phyloP scores from a whole-genome alignment of 2,797 vertebrate species.

The Toxotes lorentzi region DNA sequence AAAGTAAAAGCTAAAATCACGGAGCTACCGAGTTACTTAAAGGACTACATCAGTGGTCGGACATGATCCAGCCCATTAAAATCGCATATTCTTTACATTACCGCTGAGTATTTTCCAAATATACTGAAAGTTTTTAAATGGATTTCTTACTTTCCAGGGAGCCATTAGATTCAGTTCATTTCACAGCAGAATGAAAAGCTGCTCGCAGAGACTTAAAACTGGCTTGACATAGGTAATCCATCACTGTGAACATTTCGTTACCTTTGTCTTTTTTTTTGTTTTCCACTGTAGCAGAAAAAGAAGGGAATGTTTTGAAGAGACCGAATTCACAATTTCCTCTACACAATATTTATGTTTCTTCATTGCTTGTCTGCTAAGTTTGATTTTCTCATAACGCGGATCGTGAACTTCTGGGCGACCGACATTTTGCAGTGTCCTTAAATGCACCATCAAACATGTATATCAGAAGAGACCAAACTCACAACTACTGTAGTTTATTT shows the following conservation, averaged over 20 bases:
- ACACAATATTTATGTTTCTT: slow-evolving; percentile 1
- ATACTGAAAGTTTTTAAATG: slow-evolving; percentile 42
- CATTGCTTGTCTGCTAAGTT: slow-evolving; percentile 4
- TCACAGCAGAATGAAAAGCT: slow-evolving; percentile 45
- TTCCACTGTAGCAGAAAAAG: background rate
- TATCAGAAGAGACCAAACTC: background rate
- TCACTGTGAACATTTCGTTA: slow-evolving; percentile 25
- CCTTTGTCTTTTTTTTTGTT: slow-evolving; percentile 4
- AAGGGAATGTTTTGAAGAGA: background rate
- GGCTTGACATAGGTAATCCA: slow-evolving; percentile 25
- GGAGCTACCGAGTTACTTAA: slow-evolving; percentile 27
- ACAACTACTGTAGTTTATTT: background rate
- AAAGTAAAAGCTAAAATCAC: background rate
- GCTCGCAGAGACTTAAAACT: slow-evolving; percentile 30
- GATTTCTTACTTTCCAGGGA: slow-evolving; percentile 34
- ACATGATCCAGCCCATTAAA: slow-evolving; percentile 50
- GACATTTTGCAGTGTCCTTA: background rate
- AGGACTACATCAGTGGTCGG: slow-evolving; percentile 6
- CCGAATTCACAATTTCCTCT: background rate
- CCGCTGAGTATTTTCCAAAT: slow-evolving; percentile 16
- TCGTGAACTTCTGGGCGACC: too few species aligned
- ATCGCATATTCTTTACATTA: slow-evolving; percentile 56
- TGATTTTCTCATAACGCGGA: background rate
- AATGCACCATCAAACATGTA: background rate
- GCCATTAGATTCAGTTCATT: slow-evolving; percentile 63